A percentile compares a stretch with the other conserved stretches of the same genome.
Conservation (phyloP, 2,797 vertebrate genomes). For the Anguilla megastoma region DNA sequence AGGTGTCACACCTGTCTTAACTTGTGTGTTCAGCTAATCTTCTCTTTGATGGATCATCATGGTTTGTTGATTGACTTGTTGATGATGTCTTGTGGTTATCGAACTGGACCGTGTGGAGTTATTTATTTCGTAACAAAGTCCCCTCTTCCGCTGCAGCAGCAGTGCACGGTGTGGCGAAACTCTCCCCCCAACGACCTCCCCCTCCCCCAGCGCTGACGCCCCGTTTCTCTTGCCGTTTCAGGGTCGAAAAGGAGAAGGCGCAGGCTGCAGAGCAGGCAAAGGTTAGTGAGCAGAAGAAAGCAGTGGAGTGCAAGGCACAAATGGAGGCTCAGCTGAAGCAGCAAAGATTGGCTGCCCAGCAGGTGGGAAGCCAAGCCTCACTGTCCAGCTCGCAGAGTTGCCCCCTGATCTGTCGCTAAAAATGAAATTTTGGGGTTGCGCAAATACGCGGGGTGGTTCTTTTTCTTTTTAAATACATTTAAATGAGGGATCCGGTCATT, state of each 20-base stretch:
- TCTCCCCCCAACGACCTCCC: background rate
- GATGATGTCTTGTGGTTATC: background rate
- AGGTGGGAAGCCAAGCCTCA: constrained; percentile 63
- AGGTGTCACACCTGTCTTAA: too few relatives aligned
- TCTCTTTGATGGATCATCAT: too few relatives aligned
- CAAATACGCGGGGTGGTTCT: background rate
- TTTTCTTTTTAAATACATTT: background rate
- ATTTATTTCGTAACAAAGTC: background rate
- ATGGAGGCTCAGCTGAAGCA: constrained; percentile 73
- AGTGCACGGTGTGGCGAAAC: background rate
- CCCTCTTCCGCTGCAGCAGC: background rate
- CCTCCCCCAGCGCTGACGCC: background rate
- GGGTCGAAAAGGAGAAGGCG: constrained; percentile 96
- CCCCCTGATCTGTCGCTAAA: background rate
- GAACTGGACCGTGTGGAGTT: background rate
- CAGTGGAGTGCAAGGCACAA: constrained; percentile 70
- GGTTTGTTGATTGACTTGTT: background rate
- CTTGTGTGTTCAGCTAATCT: too few relatives aligned
- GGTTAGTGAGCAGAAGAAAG: constrained; percentile 80
- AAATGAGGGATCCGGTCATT: background rate
- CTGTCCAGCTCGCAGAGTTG: constrained; percentile 21
- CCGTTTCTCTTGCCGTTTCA: constrained; percentile 53
- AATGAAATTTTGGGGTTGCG: background rate
- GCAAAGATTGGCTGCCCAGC: constrained; percentile 70
- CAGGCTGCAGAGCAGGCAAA: constrained; percentile 94